Conservation (phyloP, 2,797 vertebrate genomes). For the Mastacembelus armatus region DNA sequence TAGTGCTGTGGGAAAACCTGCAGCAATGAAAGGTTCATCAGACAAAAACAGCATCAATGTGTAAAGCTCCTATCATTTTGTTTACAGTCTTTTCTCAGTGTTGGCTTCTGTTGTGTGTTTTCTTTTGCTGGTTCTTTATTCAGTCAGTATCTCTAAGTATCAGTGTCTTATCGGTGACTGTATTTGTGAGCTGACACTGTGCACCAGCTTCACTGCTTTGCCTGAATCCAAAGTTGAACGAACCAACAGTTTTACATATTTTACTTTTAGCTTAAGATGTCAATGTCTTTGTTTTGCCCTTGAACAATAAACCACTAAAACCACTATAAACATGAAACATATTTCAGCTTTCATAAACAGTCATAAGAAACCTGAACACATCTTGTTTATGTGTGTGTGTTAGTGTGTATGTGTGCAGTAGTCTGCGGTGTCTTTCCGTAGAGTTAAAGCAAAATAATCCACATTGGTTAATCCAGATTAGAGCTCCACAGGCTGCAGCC, state of each 20-base stretch:
- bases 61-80: not conserved
- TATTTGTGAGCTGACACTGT: not conserved
- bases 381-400: constrained; percentile 21
- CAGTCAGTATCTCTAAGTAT: not conserved
- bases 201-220: too few species aligned
- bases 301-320: not conserved
- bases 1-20: not conserved
- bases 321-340: constrained; percentile 25
- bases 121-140: not conserved
- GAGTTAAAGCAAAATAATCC: constrained; percentile 70
- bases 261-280: too few species aligned
- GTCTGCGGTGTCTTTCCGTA: constrained; percentile 46
- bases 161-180: not conserved
- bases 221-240: not conserved
- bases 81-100: not conserved
- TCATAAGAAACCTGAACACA: constrained; percentile 21
- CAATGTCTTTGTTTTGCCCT: too few species aligned
- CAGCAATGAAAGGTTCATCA: not conserved
- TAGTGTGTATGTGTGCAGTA: constrained; percentile 4
- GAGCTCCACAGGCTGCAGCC: constrained; percentile 39
- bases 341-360: too few species aligned
- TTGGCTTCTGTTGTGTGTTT: not conserved
- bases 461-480: constrained; percentile 78
- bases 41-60: not conserved
- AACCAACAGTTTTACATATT: too few species aligned